Percentiles rank a stretch among this genome's conserved stretches.
Evolutionary conservation across 1,140 invertebrate genomes (phyloP).

Genomic region (Frieseomelitta varia): DNA sequence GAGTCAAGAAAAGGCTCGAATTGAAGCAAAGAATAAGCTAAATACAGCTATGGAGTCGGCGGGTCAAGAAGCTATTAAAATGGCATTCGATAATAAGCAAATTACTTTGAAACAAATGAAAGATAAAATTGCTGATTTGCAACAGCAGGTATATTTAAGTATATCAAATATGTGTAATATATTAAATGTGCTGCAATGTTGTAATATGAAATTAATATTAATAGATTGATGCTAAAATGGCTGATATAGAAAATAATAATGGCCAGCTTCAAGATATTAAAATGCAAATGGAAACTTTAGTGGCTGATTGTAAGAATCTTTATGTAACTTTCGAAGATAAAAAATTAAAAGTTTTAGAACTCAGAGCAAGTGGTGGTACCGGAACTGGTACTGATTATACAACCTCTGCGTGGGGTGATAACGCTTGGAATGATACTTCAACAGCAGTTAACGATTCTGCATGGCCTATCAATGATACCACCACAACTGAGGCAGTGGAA

Average conservation of each 20-base stretch:
- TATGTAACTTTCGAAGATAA: slow-evolving; percentile 84
- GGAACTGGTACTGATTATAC: slow-evolving; percentile 61
- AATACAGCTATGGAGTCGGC: slow-evolving; percentile 81
- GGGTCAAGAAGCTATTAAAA: slow-evolving; percentile 85
- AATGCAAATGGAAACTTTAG: slow-evolving; percentile 83
- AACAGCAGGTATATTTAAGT: slow-evolving; percentile 83
- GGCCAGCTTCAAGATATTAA: slow-evolving; percentile 88
- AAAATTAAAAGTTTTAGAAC: slow-evolving; percentile 80
- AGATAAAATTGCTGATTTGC: slow-evolving; percentile 87
- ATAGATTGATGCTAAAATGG: slow-evolving; percentile 89
- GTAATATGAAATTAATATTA: slow-evolving; percentile 24
- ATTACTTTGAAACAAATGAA: slow-evolving; percentile 92
- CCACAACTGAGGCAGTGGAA: slow-evolving; percentile 63
- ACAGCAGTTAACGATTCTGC: slow-evolving; percentile 74
- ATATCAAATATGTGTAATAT: not conserved
- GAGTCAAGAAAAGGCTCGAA: slow-evolving; percentile 91
- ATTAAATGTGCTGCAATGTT: not conserved
- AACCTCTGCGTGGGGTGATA: slow-evolving; percentile 68
- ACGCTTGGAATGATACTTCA: slow-evolving; percentile 76
- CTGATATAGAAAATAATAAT: slow-evolving; percentile 93
- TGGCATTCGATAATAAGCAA: slow-evolving; percentile 91
- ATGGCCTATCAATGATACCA: slow-evolving; percentile 82
- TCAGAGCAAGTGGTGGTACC: slow-evolving; percentile 56
- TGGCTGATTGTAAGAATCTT: slow-evolving; percentile 84
- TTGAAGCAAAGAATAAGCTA: slow-evolving; percentile 89